Base-by-base conservation (phyloP, 2,113 vertebrate species). In the Tachysurus vachellii region DNA sequence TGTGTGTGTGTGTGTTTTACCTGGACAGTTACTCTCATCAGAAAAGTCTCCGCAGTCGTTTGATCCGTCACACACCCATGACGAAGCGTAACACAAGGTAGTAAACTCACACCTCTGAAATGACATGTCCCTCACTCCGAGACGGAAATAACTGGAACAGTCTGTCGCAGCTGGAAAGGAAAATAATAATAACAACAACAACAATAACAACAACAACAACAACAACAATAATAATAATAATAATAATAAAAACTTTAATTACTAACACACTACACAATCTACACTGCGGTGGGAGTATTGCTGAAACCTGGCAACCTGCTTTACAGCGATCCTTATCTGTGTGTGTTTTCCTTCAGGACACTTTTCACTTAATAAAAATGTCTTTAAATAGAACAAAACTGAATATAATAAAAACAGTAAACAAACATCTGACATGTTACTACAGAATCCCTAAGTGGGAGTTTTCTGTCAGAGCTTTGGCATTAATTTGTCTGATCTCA, bases 1-100 rank as follows among this genome's bases (percentile, higher is more conserved):
- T 23, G 28, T 59, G n/a, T 79, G 44, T 54, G 57, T 62, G 31
- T 61, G 54, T 54, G 17, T 54, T 61, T 88, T 90, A 99, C 98
- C 97, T 77, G 97, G 97, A 91, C 98, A 99, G 92, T 98, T 97
- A 1, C 92, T 96, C 92, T 99, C 98, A 0, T 99, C 98, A 0
- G 97, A 98, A 89, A 95, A 97, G 92, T 99, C 98, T 6, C 98
- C 98, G 0, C 98, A 99, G 91, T 99, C 98, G 0, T 99, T 99
- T 2, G 98, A 95, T 0, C 97, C 97, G 0, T 99, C 98, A 0
- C 98, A 99, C 68, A 95, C 94, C 98, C 98, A 99, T 79, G 95
- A 95, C 0, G 96, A 94, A 0, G 96, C 96, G 0, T 96, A 98
- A 95, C 98, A 99, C 85, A 99, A 96, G 0, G 98, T 97, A 0